Evolutionary conservation across 2,113 vertebrate species (phyloP).

Genomic region (Sterrhoptilus dennistouni): DNA sequence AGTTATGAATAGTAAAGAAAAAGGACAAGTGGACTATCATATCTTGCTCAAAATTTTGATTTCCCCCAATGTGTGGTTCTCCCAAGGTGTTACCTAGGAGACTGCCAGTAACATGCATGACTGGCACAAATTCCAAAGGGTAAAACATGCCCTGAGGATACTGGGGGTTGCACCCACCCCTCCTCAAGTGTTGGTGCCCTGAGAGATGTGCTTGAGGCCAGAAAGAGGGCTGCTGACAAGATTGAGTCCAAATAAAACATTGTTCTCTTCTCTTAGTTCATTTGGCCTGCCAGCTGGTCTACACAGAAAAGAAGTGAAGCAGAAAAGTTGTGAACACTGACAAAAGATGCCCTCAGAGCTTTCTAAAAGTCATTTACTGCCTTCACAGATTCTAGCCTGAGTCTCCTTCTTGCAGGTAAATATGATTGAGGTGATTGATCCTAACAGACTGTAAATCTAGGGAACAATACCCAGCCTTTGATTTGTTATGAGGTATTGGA

Average conservation of each 20-base stretch:
- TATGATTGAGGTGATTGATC: background rate
- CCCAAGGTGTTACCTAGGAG: accelerated
- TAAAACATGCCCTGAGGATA: background rate
- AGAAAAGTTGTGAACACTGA: background rate
- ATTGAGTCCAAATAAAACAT: background rate
- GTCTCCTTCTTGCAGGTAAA: background rate
- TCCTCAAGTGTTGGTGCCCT: background rate
- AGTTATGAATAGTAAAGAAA: background rate
- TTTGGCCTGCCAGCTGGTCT: background rate
- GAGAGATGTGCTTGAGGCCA: background rate
- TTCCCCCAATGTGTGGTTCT: accelerated
- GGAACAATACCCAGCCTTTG: background rate
- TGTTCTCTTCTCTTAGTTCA: background rate
- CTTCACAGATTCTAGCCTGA: background rate
- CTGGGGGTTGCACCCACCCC: background rate
- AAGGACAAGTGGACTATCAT: background rate
- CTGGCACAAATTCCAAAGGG: background rate
- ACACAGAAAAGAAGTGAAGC: background rate
- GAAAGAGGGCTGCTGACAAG: background rate
- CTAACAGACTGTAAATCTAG: background rate
- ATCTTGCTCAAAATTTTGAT: background rate
- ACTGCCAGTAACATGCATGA: background rate
- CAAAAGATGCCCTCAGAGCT: background rate
- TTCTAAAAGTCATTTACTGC: background rate
- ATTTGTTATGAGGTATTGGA: background rate